Percentiles rank a stretch among this genome's conserved stretches.
Evolutionary conservation across 2,888 invertebrate species (phyloP).

Genomic region (Trilocha varians): DNA sequence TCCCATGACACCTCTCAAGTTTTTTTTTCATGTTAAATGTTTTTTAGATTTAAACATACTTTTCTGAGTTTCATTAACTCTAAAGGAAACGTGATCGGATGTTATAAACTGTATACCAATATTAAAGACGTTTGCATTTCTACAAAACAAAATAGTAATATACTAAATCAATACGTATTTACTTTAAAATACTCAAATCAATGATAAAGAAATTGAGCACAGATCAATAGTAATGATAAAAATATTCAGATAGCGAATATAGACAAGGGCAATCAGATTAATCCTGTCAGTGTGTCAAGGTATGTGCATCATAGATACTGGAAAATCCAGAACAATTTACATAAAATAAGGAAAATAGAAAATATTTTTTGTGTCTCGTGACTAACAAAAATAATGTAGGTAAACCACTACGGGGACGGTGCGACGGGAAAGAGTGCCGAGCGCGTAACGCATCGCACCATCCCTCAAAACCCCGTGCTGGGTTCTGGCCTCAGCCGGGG

Average conservation of each 20-base stretch:
- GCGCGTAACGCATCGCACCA: too few relatives aligned
- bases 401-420: too few relatives aligned
- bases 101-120: too few relatives aligned
- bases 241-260: constrained; percentile 11
- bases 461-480: too few relatives aligned
- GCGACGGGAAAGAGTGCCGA: too few relatives aligned
- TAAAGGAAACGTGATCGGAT: too few relatives aligned
- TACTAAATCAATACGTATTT: not conserved
- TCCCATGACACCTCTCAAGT: too few relatives aligned
- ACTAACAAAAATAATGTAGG: too few relatives aligned
- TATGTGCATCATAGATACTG: not conserved
- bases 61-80: too few relatives aligned
- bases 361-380: not conserved
- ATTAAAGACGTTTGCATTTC: not conserved
- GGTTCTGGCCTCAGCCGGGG: too few relatives aligned
- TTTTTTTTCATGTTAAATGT: too few relatives aligned
- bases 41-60: too few relatives aligned
- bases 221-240: constrained; percentile 15
- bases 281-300: constrained; percentile 24
- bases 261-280: constrained; percentile 3
- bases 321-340: not conserved
- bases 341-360: not conserved
- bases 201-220: not conserved
- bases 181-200: not conserved
- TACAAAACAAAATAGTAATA: not conserved